These are phyloP conservation scores for Sitobion miscanthi DNA, from an alignment of 1,140 invertebrate genomes.

Conservation along the genomic window DNA sequence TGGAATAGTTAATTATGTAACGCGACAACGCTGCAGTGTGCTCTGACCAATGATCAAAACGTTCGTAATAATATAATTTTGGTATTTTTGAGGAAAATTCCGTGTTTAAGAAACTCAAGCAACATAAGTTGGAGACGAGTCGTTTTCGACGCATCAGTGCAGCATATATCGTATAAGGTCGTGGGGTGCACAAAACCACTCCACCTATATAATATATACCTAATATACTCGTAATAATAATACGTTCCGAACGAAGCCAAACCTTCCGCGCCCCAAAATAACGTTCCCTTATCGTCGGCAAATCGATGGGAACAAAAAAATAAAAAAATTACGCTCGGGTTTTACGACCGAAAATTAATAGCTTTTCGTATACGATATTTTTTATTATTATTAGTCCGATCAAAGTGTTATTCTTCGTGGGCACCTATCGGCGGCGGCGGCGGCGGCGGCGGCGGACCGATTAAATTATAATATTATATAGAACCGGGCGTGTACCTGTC, in stretches of 20 bases:
- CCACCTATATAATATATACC: neutral
- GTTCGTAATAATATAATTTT: neutral
- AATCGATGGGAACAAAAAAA: neutral
- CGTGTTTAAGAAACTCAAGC: neutral
- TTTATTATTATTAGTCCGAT: neutral
- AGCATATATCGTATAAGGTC: neutral
- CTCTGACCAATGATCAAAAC: neutral
- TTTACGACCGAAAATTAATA: slow-evolving; percentile 16
- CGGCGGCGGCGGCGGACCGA: neutral
- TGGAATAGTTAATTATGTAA: neutral
- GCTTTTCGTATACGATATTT: neutral
- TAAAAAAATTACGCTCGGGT: neutral
- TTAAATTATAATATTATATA: neutral
- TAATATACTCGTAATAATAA: neutral
- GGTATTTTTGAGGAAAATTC: neutral
- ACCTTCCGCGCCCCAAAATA: neutral
- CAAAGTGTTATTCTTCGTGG: neutral
- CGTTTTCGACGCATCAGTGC: neutral
- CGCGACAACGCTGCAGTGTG: neutral
- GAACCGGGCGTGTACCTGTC: neutral
- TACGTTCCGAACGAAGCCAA: neutral
- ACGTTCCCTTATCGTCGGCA: neutral
- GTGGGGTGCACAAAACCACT: neutral
- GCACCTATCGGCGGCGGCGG: too few relatives aligned
- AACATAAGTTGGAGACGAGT: neutral